Conservation (phyloP, 2,888 invertebrate species). For the Harpalus rufipes region DNA sequence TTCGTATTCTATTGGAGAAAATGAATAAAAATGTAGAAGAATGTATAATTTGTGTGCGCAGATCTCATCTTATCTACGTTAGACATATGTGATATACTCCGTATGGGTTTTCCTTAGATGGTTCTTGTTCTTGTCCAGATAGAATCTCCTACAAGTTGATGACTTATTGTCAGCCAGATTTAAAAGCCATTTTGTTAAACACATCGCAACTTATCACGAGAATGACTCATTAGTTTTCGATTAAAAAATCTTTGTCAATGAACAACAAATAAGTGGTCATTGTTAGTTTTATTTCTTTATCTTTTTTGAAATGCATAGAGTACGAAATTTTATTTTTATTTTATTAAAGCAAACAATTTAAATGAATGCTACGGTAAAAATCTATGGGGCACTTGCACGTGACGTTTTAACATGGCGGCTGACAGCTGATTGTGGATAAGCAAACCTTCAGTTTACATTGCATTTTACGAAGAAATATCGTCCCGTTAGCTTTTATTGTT, state of each 20-base stretch:
- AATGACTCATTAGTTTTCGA: neutral
- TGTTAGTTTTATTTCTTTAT: too few species aligned
- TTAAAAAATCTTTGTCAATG: neutral
- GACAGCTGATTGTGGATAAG: too few species aligned
- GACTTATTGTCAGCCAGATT: constrained; percentile 46
- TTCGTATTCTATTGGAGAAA: constrained; percentile 9
- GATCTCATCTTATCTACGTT: constrained; percentile 45
- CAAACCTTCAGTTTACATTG: too few species aligned
- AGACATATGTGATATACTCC: constrained; percentile 31
- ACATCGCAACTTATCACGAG: neutral
- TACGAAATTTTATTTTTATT: too few species aligned
- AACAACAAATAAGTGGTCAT: neutral
- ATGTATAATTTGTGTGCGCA: constrained; percentile 48
- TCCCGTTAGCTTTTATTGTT: too few species aligned
- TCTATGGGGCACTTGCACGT: too few species aligned
- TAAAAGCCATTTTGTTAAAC: constrained; percentile 45
- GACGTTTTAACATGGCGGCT: too few species aligned
- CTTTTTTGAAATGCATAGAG: too few species aligned
- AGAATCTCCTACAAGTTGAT: constrained; percentile 48
- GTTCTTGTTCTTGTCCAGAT: constrained; percentile 48
- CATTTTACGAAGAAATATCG: too few species aligned
- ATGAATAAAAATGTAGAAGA: constrained; percentile 37
- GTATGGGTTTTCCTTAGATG: constrained; percentile 33
- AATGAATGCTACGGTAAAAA: too few species aligned
- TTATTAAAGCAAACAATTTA: too few species aligned